Percentiles rank a stretch among this genome's conserved stretches.
Evolutionary conservation across 1,140 invertebrate genomes (phyloP).

Genomic region (Druon quercuslanigerum): DNA sequence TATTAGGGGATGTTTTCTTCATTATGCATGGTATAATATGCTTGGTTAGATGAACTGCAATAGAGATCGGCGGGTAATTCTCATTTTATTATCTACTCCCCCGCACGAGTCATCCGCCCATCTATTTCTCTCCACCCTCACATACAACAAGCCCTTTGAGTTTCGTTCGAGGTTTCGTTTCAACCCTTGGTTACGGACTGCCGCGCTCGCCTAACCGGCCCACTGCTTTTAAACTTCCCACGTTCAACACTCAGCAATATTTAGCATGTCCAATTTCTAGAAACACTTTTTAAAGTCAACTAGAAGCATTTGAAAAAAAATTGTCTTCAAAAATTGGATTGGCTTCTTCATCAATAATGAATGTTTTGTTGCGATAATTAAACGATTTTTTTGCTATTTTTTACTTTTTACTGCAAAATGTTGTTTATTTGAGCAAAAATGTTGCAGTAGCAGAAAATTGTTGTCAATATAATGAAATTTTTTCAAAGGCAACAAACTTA

Average conservation of each 20-base stretch:
- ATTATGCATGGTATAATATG: conserved; percentile 28
- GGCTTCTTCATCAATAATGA: background rate
- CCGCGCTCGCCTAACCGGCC: conserved; percentile 43
- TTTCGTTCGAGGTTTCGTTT: conserved; percentile 57
- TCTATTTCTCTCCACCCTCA: conserved; percentile 34
- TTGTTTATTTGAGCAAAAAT: no score
- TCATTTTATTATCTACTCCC: conserved; percentile 47
- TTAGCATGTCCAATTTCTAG: background rate
- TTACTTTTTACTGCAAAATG: no score
- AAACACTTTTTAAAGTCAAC: background rate
- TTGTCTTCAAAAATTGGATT: background rate
- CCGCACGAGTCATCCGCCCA: conserved; percentile 38
- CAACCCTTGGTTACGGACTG: conserved; percentile 55
- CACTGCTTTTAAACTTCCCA: conserved; percentile 49
- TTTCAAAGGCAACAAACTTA: no score
- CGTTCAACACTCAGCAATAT: conserved; percentile 32
- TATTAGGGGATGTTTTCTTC: conserved; percentile 1
- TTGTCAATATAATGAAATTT: no score
- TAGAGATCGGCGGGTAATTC: conserved; percentile 42
- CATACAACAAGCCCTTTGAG: conserved; percentile 58
- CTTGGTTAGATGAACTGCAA: conserved; percentile 26
- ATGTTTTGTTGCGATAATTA: no score
- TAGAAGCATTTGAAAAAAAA: background rate
- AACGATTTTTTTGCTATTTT: no score
- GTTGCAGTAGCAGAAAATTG: no score